phyloP scores from a whole-genome alignment of 2,113 vertebrate species.

The Morone saxatilis region DNA sequence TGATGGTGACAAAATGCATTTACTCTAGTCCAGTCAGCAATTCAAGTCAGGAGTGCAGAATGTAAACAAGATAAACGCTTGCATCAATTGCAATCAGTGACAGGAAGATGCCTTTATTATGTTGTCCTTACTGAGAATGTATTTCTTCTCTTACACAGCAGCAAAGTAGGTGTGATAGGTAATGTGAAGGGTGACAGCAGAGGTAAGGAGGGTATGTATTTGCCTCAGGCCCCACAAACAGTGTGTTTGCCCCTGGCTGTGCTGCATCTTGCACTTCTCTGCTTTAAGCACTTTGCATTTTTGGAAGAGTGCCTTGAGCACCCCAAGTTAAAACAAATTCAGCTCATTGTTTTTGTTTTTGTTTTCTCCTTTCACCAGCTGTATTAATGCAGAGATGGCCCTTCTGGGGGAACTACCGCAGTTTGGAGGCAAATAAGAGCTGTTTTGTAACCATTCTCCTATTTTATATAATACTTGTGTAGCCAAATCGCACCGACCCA shows the following conservation, averaged over 20 bases:
- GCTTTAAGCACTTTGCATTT: constrained; percentile 53
- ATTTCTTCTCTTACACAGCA: background rate
- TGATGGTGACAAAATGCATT: background rate
- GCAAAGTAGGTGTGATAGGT: constrained; percentile 20
- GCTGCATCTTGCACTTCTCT: constrained; percentile 34
- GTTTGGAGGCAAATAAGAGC: constrained; percentile 30
- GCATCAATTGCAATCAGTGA: background rate
- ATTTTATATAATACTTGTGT: constrained; percentile 46
- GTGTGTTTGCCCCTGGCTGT: constrained; percentile 34
- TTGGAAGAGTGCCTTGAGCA: constrained; percentile 46
- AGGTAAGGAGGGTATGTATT: constrained; percentile 7
- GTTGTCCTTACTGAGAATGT: background rate
- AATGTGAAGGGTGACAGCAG: constrained; percentile 10
- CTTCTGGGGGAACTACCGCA: constrained; percentile 12
- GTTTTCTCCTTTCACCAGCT: constrained; percentile 20
- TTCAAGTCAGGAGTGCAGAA: constrained; percentile 10
- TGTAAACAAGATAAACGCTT: constrained; percentile 7
- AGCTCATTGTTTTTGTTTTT: constrained; percentile 41
- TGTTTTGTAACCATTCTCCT: constrained; percentile 45
- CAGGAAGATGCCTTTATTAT: constrained; percentile 10
- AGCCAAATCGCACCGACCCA: constrained; percentile 45
- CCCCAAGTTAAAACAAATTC: constrained; percentile 37
- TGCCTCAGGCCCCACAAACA: constrained; percentile 46
- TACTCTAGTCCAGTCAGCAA: constrained; percentile 5
- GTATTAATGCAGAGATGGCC: constrained; percentile 26